A percentile compares a stretch with the other conserved stretches of the same genome.
phyloP scores from a whole-genome alignment of 2,888 invertebrate genomes.

The Tetranychus piercei region DNA sequence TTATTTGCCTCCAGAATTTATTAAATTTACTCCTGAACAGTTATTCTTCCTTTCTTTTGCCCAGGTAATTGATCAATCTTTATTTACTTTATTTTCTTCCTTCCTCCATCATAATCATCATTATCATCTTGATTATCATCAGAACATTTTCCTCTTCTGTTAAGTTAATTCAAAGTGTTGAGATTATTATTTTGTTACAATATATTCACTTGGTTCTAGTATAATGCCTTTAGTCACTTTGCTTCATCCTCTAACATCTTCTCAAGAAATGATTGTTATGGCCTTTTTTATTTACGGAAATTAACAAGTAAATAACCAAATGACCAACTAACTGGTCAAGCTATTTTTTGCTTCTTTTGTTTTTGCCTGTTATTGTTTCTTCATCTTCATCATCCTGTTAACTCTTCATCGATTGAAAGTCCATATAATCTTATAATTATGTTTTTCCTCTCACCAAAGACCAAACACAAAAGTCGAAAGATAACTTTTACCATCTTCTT shows the following conservation, averaged over 20 bases:
- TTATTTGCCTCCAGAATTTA: background rate
- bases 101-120: background rate
- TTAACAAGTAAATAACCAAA: background rate
- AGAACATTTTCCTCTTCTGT: background rate
- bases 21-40: constrained; percentile 4
- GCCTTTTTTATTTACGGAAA: background rate
- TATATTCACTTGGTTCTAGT: background rate
- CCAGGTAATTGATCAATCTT: constrained; percentile 5
- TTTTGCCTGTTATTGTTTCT: background rate
- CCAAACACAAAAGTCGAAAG: no score
- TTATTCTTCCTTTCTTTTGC: constrained; percentile 8
- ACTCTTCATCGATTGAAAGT: background rate
- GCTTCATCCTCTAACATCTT: background rate
- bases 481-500: no score
- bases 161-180: background rate
- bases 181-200: background rate
- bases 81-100: background rate
- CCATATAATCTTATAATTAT: background rate
- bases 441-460: background rate
- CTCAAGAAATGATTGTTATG: no score
- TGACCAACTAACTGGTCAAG: background rate
- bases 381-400: background rate
- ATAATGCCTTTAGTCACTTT: background rate
- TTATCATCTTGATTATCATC: background rate
- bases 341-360: background rate